phyloP scores from a whole-genome alignment of 2,888 invertebrate species.

The Zygothrica quintamaculata region DNA sequence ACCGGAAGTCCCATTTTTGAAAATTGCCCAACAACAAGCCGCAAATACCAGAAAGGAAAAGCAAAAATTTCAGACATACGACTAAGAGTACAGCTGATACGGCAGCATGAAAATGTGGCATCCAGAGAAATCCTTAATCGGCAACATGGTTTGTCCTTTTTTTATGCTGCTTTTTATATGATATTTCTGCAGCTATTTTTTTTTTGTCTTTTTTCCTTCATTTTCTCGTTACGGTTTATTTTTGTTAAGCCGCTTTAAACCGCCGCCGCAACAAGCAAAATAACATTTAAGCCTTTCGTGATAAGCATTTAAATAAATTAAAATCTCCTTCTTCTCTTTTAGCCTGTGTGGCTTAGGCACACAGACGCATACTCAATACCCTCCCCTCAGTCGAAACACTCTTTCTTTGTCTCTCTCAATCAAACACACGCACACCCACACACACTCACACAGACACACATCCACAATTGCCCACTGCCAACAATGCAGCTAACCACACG shows the following conservation, averaged over 20 bases:
- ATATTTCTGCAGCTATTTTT: constrained; percentile 7
- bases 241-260: constrained; percentile 75
- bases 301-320: constrained; percentile 82
- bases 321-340: constrained; percentile 55
- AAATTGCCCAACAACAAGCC: constrained; percentile 22
- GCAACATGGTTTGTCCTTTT: neutral
- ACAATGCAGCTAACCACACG: constrained; percentile 68
- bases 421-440: constrained; percentile 1
- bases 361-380: constrained; percentile 25
- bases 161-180: constrained; percentile 43
- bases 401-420: neutral
- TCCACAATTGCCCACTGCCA: constrained; percentile 46
- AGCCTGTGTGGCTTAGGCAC: constrained; percentile 45
- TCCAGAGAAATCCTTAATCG: constrained; percentile 4
- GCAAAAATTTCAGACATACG: constrained; percentile 10
- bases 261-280: constrained; percentile 77
- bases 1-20: constrained; percentile 37
- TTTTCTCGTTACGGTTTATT: constrained; percentile 36
- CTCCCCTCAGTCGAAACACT: constrained; percentile 5
- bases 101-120: constrained; percentile 8
- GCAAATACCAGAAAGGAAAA: constrained; percentile 15
- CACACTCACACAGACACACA: constrained; percentile 14
- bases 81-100: no score
- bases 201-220: constrained; percentile 17
- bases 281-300: constrained; percentile 80